Conservation (phyloP, 2,888 invertebrate genomes). For the Nasonia oneida region DNA sequence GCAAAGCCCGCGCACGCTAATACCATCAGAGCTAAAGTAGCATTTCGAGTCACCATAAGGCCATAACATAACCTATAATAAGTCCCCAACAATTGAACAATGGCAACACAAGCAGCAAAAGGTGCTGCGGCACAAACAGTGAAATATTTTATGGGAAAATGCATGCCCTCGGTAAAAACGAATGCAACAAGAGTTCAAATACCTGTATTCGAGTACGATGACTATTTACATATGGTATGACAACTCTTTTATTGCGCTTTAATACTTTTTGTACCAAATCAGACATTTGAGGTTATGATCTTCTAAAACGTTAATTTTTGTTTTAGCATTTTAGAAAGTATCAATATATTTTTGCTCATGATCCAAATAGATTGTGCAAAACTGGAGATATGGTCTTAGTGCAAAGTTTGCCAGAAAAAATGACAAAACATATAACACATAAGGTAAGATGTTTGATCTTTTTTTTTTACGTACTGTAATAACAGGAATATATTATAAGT, state of each 20-base stretch:
- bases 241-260: conserved; percentile 46
- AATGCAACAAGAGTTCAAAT: conserved; percentile 90
- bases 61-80: conserved; percentile 35
- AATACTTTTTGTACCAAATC: not conserved
- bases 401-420: conserved; percentile 85
- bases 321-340: conserved; percentile 83
- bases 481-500: not conserved
- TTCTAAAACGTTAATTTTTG: conserved; percentile 14
- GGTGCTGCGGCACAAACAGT: not conserved
- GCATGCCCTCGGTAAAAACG: conserved; percentile 88
- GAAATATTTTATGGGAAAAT: conserved; percentile 85
- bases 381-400: conserved; percentile 91
- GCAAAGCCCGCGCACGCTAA: too few relatives aligned
- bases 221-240: conserved; percentile 88
- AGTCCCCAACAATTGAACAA: conserved; percentile 36
- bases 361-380: conserved; percentile 88
- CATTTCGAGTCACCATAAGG: too few relatives aligned
- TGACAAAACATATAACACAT: conserved; percentile 89
- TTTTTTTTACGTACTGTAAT: not conserved
- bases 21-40: too few relatives aligned
- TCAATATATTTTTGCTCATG: conserved; percentile 87
- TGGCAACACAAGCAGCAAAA: not conserved
- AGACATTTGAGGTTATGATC: conserved; percentile 67
- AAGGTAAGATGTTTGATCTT: conserved; percentile 77
- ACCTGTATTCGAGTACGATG: conserved; percentile 87